phyloP scores from a whole-genome alignment of 2,113 vertebrate genomes.

The Sakesphorus luctuosus region DNA sequence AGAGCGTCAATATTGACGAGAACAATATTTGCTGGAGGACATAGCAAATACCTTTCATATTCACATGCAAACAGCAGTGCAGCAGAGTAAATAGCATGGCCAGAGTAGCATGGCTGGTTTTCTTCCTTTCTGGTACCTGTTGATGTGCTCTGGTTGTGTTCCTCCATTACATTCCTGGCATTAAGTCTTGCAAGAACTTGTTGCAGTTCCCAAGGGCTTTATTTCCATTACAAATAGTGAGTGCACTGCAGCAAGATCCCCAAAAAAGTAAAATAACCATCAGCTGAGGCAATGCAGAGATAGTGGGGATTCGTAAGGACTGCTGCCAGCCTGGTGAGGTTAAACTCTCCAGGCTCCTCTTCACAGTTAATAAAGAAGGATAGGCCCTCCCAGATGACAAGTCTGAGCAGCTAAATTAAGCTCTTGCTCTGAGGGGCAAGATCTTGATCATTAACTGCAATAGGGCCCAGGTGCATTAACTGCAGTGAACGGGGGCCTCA shows the following conservation, averaged over 20 bases:
- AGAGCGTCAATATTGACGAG: constrained; percentile 2
- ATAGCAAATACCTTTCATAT: constrained; percentile 18
- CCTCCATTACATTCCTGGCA: background rate
- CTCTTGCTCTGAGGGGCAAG: background rate
- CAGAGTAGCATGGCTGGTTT: background rate
- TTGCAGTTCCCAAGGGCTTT: background rate
- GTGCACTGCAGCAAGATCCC: background rate
- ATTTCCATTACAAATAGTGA: background rate
- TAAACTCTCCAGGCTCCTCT: background rate
- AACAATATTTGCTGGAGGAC: constrained; percentile 22
- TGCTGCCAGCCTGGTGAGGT: background rate
- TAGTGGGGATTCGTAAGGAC: background rate
- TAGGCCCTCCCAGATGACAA: background rate
- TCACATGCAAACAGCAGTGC: constrained; percentile 1
- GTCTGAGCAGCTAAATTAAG: background rate
- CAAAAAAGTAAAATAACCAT: background rate
- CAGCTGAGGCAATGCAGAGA: background rate
- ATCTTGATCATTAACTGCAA: background rate
- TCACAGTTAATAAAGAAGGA: background rate
- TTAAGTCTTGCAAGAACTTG: background rate
- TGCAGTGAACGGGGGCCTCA: background rate
- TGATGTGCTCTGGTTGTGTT: background rate
- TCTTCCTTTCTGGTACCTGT: background rate
- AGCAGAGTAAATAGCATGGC: background rate
- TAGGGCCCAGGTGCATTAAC: background rate